A percentile compares a stretch with the other conserved stretches of the same genome.
Evolutionary conservation across 2,797 vertebrate genomes (phyloP).

Genomic region (Sorex maritimensis): DNA sequence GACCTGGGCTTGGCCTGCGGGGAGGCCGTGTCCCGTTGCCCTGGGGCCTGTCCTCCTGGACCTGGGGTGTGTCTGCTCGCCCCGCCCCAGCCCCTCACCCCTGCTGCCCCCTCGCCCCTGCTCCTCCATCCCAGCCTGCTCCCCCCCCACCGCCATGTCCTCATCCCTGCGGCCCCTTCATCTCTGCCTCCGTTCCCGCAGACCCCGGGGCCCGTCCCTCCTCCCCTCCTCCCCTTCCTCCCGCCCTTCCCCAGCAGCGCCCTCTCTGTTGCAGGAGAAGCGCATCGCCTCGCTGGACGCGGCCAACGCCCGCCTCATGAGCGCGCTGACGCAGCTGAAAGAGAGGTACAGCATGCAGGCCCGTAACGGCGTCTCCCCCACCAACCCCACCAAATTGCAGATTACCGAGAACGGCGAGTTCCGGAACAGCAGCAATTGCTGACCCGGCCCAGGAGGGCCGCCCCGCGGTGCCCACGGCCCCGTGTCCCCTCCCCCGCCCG

Average conservation of each 20-base stretch:
- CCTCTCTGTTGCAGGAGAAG: slow-evolving; percentile 94
- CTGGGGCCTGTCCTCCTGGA: neutral
- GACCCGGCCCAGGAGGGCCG: slow-evolving; percentile 87
- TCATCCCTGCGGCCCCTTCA: no score
- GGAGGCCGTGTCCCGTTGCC: neutral
- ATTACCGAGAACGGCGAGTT: slow-evolving; percentile 99
- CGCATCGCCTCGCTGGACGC: slow-evolving; percentile 98
- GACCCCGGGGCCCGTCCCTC: neutral
- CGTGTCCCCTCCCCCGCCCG: slow-evolving; percentile 77
- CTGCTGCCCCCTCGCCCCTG: no score
- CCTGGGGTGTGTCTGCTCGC: neutral
- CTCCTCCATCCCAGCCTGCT: no score
- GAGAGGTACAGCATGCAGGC: slow-evolving; percentile 99
- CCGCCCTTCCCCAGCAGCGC: neutral
- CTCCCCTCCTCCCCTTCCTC: no score
- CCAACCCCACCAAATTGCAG: slow-evolving; percentile 99
- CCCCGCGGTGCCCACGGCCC: slow-evolving; percentile 74
- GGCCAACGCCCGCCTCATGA: slow-evolving; percentile 98
- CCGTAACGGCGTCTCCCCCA: slow-evolving; percentile 99
- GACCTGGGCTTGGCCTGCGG: neutral
- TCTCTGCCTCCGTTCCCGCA: no score
- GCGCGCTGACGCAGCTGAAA: slow-evolving; percentile 98
- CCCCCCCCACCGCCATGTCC: no score
- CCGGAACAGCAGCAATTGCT: slow-evolving; percentile 99
- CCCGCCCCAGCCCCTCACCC: neutral